Percentiles rank a stretch among this genome's conserved stretches.
phyloP scores from a whole-genome alignment of 2,113 vertebrate species.

The Anas platyrhynchos region DNA sequence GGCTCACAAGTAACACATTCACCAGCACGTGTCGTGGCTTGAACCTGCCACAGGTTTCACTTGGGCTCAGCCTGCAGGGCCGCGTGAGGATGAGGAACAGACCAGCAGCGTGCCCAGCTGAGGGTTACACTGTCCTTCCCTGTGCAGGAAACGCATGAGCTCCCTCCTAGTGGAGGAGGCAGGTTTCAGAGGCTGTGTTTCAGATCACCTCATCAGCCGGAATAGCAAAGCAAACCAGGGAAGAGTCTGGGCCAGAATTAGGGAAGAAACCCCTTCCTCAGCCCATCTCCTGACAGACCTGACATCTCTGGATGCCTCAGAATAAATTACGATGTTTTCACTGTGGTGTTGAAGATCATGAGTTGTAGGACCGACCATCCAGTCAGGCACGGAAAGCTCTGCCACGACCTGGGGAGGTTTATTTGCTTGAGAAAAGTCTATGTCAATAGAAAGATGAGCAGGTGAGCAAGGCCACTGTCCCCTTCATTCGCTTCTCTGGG shows the following conservation, averaged over 20 bases:
- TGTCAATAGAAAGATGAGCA: background rate
- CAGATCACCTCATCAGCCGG: background rate
- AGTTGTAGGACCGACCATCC: background rate
- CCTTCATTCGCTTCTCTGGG: background rate
- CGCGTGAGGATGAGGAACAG: accelerated
- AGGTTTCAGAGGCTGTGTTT: background rate
- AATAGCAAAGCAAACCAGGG: background rate
- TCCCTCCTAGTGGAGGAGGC: background rate
- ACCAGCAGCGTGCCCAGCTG: background rate
- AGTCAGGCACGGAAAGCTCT: background rate
- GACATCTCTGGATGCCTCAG: background rate
- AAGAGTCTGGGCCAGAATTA: background rate
- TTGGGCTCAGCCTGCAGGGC: background rate
- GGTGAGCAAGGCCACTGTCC: too few relatives aligned
- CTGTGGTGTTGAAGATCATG: background rate
- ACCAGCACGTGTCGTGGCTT: background rate
- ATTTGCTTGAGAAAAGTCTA: background rate
- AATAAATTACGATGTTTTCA: background rate
- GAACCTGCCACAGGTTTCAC: background rate
- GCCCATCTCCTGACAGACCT: background rate
- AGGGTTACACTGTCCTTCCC: background rate
- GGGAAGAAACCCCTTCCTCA: background rate
- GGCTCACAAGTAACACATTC: background rate
- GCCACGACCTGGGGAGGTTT: background rate
- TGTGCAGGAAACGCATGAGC: background rate